Evolutionary conservation across 1,140 invertebrate genomes (phyloP).

Genomic region (Papilio polyxenes): DNA sequence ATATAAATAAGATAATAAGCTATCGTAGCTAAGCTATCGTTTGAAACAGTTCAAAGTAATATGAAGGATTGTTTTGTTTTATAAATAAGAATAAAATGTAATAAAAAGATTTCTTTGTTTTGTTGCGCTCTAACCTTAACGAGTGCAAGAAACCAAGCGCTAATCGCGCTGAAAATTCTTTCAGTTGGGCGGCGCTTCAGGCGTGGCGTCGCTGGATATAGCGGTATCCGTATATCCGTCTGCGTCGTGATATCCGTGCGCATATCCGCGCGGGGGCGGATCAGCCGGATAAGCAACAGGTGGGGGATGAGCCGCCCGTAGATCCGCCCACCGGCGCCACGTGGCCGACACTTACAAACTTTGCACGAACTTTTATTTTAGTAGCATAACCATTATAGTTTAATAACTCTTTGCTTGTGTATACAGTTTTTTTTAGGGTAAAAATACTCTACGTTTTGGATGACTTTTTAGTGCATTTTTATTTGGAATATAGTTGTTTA

Average conservation of each 20-base stretch:
- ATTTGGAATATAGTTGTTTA: too few relatives aligned
- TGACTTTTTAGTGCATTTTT: too few relatives aligned
- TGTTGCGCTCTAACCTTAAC: not conserved
- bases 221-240: constrained; percentile 58
- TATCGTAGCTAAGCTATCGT: too few relatives aligned
- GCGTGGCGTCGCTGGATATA: constrained; percentile 65
- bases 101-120: too few relatives aligned
- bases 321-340: constrained; percentile 72
- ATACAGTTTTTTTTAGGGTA: too few relatives aligned
- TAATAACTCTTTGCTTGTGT: not conserved
- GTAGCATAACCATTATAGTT: not conserved
- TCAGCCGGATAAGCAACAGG: constrained; percentile 78
- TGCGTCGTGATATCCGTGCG: constrained; percentile 56
- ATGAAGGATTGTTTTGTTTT: not conserved
- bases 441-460: too few relatives aligned
- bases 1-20: too few relatives aligned
- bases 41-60: too few relatives aligned
- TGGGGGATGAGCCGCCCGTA: constrained; percentile 74
- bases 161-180: constrained; percentile 44
- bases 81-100: not conserved
- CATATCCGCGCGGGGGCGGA: constrained; percentile 68
- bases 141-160: constrained; percentile 13
- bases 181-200: constrained; percentile 54
- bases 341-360: constrained; percentile 50
- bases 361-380: constrained; percentile 43